Evolutionary conservation across 2,113 vertebrate species (phyloP), one percentile per base, ranked within the genome.

Genomic region (Meleagris gallopavo): DNA sequence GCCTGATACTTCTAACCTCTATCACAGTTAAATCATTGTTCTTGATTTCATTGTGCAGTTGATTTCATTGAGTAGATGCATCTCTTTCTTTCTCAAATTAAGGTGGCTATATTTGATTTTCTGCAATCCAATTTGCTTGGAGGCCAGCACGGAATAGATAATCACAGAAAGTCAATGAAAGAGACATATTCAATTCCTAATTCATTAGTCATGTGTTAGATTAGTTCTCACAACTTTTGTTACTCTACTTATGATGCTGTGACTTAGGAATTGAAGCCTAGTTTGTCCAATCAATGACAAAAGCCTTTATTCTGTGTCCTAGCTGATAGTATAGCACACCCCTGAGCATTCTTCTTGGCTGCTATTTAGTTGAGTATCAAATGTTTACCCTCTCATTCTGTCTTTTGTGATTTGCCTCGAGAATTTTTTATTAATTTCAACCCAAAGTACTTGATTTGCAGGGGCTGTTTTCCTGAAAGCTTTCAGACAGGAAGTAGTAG

Each of bases 21-120:
- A 55, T 88, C 83, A 90, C 88, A 93, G 69, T 24, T 77, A 41
- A 88, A 77, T 91, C 60, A 58, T 83, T 90, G 55, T 83, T 91
- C 83, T 77, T 50, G 13, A 38, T 67, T 90, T 94, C 75, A 50
- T 41, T 80, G 64, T 90, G 50, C 85, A 93, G 76, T 96, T 95
- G 86, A 55, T 60, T 57, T 45, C 38, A n/a, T 79, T 85, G 62
- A 91, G 73, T 77, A 94, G 79, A 64, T 58, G 36, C 64, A 88
- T 64, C n/a, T 93, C 90, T 67, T 78, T 41, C 46, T 79, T 94
- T 77, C 55, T 43, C 8, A 62, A 91, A 94, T 50, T 83, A 62
- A 89, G 75, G 29, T 65, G 88, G 41, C 65, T 90, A 4, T 41
- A 18, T 94, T 86, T 86, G 78, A 43, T 83, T 77, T 64, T 61